Base-by-base conservation (phyloP, 1,140 invertebrate genomes). In the Neomicropteryx cornuta region DNA sequence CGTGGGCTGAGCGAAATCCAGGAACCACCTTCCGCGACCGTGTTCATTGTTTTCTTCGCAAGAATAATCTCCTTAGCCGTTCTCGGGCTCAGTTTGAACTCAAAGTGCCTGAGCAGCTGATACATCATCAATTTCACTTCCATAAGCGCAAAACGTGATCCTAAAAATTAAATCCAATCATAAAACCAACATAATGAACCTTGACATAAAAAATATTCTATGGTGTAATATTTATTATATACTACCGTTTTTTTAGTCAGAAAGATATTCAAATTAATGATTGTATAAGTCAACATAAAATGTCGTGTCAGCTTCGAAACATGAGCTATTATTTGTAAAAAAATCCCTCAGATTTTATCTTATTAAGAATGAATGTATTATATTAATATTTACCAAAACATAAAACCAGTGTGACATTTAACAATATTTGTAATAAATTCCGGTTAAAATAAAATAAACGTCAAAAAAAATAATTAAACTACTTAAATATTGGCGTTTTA, bases 61-160 rank as follows among this genome's bases (percentile, higher is more conserved):
- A 45, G 19, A 32, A 20, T 29, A n/a, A 41, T 5, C n/a, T 41
- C 37, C 18, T 43, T 36, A 11, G n/a, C n/a, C 3, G 33, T 32
- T 37, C 38, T 44, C 22, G 17, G 14, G 4, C 10, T 28, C n/a
- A 21, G 24, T 10, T 39, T 22, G 37, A 48, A 37, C 16, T 45
- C 39, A 45, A 47, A 49, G 1, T 44, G 32, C 2, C 13, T n/a
- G 8, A 49, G 30, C 20, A 49, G 24, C 33, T 59, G 50, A 2
- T 66, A 58, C 5, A 73, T 41, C 4, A 71, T 43, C 8, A 66
- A 56, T 49, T 75, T 76, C 17, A 66, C 57, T 47, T 79, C 74
- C 43, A 72, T 38, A 33, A 72, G 34, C 2, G 76, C 75, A 56
- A 77, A 77, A 41, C 66, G 69, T 6, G 48, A 47, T 10, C 45